phyloP scores from a whole-genome alignment of 2,888 invertebrate species.

The Eristalis intricaria region DNA sequence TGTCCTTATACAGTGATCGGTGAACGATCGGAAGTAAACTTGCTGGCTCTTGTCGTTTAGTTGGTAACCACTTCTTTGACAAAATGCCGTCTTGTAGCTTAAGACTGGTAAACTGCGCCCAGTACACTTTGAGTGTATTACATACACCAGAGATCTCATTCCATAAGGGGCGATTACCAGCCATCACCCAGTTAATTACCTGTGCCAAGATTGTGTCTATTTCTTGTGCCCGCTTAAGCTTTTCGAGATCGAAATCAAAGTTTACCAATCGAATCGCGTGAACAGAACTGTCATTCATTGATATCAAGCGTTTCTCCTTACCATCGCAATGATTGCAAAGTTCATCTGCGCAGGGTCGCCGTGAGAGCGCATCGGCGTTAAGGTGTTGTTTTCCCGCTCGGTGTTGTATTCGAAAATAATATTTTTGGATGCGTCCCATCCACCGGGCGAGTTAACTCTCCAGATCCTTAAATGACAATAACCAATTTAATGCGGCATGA shows the following conservation, averaged over 20 bases:
- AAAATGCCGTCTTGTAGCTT: no score
- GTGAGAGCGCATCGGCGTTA: conserved; percentile 16
- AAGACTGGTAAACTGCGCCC: no score
- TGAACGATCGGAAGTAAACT: no score
- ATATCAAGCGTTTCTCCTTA: not conserved
- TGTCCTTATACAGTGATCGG: no score
- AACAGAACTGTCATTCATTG: not conserved
- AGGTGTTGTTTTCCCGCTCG: conserved; percentile 7
- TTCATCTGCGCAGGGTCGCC: conserved; percentile 6
- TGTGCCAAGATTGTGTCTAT: no score
- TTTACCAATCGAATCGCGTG: not conserved
- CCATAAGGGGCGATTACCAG: no score
- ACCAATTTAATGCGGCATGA: conserved; percentile 29
- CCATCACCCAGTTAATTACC: no score
- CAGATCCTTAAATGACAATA: conserved; percentile 12
- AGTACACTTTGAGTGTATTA: no score
- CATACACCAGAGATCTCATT: no score
- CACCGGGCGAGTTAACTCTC: conserved; percentile 19
- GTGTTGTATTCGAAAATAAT: conserved; percentile 11
- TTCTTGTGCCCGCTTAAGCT: no score
- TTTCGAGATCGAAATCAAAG: not conserved
- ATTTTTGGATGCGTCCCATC: conserved; percentile 13
- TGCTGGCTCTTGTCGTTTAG: no score
- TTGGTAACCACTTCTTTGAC: no score
- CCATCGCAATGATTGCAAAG: conserved; percentile 3